phyloP scores from a whole-genome alignment of 2,113 vertebrate genomes.

The Pollachius pollachius region DNA sequence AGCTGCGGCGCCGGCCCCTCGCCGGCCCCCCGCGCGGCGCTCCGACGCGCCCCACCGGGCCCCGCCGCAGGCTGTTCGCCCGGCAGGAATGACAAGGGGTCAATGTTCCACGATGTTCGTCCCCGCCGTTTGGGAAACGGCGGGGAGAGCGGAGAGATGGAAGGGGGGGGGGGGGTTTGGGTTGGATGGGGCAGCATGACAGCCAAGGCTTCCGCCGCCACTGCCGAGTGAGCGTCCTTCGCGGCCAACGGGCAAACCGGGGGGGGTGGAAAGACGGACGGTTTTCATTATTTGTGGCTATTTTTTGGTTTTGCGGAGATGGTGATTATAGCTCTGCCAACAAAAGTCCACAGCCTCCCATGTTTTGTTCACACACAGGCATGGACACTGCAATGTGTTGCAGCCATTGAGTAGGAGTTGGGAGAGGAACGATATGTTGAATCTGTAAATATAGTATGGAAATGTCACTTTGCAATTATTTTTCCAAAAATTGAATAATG shows the following conservation, averaged over 20 bases:
- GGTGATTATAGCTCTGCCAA: no score
- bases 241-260: conserved; percentile 46
- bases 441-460: no score
- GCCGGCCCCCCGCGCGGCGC: conserved; percentile 17
- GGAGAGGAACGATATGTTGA: no score
- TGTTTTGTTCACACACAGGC: no score
- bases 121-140: conserved; percentile 56
- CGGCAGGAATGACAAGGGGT: conserved; percentile 60
- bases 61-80: conserved; percentile 51
- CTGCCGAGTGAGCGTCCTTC: conserved; percentile 48
- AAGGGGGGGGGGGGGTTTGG: conserved; percentile 46
- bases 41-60: conserved; percentile 45
- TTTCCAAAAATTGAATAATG: no score
- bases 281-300: background rate
- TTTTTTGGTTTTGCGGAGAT: no score
- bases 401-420: no score
- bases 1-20: background rate
- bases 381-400: no score
- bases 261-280: conserved; percentile 3
- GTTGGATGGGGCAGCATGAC: conserved; percentile 39
- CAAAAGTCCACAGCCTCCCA: no score
- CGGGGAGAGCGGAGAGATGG: conserved; percentile 47
- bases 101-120: conserved; percentile 37
- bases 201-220: conserved; percentile 11
- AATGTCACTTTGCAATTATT: no score